Evolutionary conservation across 1,140 invertebrate species (phyloP).

Genomic region (Pogonomyrmex barbatus): DNA sequence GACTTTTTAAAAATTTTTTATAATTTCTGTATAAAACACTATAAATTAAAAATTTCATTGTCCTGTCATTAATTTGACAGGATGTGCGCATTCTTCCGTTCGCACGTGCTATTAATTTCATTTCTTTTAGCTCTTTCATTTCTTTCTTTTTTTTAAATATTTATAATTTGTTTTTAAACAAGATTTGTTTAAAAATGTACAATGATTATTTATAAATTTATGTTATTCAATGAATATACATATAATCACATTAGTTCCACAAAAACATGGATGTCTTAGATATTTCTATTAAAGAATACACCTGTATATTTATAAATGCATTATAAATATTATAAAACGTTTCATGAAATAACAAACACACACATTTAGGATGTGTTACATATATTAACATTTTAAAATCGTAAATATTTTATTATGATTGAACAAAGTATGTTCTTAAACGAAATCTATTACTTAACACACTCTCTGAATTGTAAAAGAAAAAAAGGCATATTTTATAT

Average conservation of each 20-base stretch:
- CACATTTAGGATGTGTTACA: neutral
- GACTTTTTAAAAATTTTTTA: neutral
- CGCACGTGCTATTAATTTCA: neutral
- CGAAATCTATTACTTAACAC: neutral
- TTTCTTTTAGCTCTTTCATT: neutral
- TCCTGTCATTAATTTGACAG: slow-evolving; percentile 6
- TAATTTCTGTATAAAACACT: neutral
- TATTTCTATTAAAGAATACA: slow-evolving; percentile 16
- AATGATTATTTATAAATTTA: slow-evolving; percentile 60
- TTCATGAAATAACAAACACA: neutral
- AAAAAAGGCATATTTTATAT: neutral
- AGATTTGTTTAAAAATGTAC: neutral
- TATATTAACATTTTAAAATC: neutral
- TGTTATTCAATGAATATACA: slow-evolving; percentile 72
- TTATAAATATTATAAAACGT: neutral
- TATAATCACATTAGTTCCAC: slow-evolving; percentile 57
- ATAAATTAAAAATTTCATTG: slow-evolving; percentile 9
- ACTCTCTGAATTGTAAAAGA: neutral
- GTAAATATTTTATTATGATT: neutral
- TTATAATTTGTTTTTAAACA: neutral
- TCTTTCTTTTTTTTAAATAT: neutral
- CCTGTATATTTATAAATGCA: slow-evolving; percentile 28
- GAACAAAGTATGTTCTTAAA: neutral
- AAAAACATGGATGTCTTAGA: slow-evolving; percentile 32
- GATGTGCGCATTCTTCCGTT: neutral